A percentile compares a stretch with the other conserved stretches of the same genome.
These are phyloP conservation scores for Idaea straminata DNA, from an alignment of 2,888 invertebrate genomes.

Conservation along the genomic window DNA sequence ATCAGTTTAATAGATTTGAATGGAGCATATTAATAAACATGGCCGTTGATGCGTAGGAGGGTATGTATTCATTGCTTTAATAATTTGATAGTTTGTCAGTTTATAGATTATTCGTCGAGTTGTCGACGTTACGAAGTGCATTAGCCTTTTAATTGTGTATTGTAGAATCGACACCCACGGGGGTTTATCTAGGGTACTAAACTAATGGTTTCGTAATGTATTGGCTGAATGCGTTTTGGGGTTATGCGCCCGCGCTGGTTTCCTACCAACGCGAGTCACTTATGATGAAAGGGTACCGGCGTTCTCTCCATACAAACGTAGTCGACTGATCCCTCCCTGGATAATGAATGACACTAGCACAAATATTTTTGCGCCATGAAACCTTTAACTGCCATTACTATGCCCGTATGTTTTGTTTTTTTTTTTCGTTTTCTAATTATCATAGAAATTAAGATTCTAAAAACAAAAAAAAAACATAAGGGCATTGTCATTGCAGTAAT, in stretches of 20 bases:
- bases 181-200: constrained; percentile 28
- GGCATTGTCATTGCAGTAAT: no score
- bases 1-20: constrained; percentile 54
- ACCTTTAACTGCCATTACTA: no score
- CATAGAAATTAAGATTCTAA: no score
- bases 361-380: no score
- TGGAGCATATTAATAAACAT: constrained; percentile 46
- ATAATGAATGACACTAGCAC: no score
- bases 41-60: constrained; percentile 54
- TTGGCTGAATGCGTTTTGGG: background rate
- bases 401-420: no score
- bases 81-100: constrained; percentile 39
- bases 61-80: constrained; percentile 44
- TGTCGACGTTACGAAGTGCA: constrained; percentile 48
- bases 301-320: no score
- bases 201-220: constrained; percentile 33
- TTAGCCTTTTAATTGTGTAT: constrained; percentile 65
- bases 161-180: constrained; percentile 51
- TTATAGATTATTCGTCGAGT: constrained; percentile 34
- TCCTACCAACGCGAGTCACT: background rate
- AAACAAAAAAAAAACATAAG: no score
- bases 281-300: no score
- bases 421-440: no score
- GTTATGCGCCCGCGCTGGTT: background rate
- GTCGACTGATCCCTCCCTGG: no score